phyloP scores from a whole-genome alignment of 2,888 invertebrate genomes.

The Cecidostiba fungosa region DNA sequence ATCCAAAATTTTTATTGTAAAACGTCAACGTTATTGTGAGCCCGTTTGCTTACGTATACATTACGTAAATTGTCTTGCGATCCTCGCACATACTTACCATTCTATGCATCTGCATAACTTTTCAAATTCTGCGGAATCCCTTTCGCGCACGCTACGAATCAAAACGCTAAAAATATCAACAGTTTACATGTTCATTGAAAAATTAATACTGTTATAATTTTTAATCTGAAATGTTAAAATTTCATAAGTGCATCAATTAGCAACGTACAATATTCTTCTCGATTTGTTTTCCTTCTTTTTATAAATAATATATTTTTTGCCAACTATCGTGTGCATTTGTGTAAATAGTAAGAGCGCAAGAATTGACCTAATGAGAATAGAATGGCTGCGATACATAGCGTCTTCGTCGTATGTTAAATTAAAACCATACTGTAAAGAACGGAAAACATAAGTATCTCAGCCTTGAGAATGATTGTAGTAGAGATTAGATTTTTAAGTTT shows the following conservation, averaged over 20 bases:
- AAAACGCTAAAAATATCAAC: neutral
- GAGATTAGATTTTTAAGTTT: constrained; percentile 60
- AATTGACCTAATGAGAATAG: constrained; percentile 40
- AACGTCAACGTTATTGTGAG: constrained; percentile 44
- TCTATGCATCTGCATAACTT: constrained; percentile 20
- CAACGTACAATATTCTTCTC: neutral
- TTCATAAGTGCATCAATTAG: constrained; percentile 38
- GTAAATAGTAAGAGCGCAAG: constrained; percentile 69
- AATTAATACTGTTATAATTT: neutral
- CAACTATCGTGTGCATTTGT: constrained; percentile 72
- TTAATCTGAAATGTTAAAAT: constrained; percentile 24
- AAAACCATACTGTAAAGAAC: constrained; percentile 53
- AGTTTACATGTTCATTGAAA: neutral
- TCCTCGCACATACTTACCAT: constrained; percentile 25
- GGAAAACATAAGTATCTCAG: constrained; percentile 43
- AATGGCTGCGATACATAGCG: constrained; percentile 34
- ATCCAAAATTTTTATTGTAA: constrained; percentile 56
- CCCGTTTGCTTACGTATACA: constrained; percentile 18
- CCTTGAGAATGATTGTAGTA: constrained; percentile 51
- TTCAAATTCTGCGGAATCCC: constrained; percentile 10
- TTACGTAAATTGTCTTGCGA: constrained; percentile 35
- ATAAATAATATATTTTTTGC: constrained; percentile 62
- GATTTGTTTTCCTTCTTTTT: constrained; percentile 27
- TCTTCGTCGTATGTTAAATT: constrained; percentile 54
- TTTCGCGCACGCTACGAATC: neutral